These are phyloP conservation scores for Stratiomys singularior DNA, from an alignment of 2,888 invertebrate species.

Conservation along the genomic window DNA sequence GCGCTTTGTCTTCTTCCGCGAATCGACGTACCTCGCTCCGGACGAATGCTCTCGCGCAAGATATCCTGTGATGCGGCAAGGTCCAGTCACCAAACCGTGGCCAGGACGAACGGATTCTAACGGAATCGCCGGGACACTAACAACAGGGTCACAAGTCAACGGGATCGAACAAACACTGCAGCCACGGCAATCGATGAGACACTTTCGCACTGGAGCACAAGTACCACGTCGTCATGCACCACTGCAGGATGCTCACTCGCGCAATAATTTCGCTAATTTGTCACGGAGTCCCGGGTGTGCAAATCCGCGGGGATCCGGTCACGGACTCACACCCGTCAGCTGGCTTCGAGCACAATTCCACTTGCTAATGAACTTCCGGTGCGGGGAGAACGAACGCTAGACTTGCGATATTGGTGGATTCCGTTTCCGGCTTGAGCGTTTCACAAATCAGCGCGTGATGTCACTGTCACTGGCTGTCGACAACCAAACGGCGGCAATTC, in stretches of 20 bases:
- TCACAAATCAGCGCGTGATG: neutral
- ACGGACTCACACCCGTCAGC: neutral
- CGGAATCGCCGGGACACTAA: neutral
- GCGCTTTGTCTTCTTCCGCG: neutral
- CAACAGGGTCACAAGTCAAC: constrained; percentile 6
- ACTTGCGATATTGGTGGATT: neutral
- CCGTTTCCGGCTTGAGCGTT: constrained; percentile 10
- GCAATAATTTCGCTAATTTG: neutral
- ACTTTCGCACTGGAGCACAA: neutral
- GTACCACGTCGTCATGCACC: neutral
- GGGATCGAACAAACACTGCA: neutral
- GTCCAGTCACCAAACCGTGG: neutral
- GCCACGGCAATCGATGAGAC: neutral
- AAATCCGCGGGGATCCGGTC: constrained; percentile 18
- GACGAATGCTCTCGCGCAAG: neutral
- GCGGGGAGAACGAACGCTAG: neutral
- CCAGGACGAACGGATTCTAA: neutral
- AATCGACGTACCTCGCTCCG: neutral
- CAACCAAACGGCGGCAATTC: neutral
- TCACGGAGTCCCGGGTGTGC: constrained; percentile 18
- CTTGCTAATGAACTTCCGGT: constrained; percentile 30
- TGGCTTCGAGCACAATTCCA: neutral
- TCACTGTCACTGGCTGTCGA: neutral
- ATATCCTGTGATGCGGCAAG: neutral
- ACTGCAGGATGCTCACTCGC: neutral